These are phyloP conservation scores for Echinarachnius parma DNA, from an alignment of 53 echinoderm and acorn worm species.

Conservation along the genomic window DNA sequence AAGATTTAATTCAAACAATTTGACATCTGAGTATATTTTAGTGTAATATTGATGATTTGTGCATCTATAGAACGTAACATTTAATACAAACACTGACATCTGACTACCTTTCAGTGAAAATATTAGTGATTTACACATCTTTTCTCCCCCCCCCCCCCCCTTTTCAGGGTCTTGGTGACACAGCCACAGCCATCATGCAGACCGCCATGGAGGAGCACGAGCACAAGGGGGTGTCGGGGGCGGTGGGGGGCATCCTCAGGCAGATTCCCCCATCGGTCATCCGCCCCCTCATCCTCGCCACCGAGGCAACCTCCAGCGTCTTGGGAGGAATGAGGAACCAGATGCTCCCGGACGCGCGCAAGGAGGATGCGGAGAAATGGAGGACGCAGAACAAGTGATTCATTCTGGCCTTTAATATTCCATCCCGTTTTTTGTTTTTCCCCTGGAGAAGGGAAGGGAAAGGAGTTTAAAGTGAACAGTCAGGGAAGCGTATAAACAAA, in stretches of 20 bases:
- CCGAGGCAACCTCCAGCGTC: slow-evolving; percentile 95
- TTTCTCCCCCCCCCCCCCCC: background rate
- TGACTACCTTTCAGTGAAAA: no score
- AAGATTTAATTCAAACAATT: no score
- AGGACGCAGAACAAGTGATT: slow-evolving; percentile 54
- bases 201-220: slow-evolving; percentile 89
- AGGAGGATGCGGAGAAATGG: slow-evolving; percentile 97
- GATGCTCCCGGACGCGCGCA: slow-evolving; percentile 93
- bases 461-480: no score
- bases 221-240: slow-evolving; percentile 95
- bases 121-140: no score
- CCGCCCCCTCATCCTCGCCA: slow-evolving; percentile 91
- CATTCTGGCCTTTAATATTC: no score
- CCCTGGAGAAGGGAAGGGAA: no score
- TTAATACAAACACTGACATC: background rate
- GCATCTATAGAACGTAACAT: background rate
- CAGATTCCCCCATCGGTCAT: slow-evolving; percentile 96
- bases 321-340: slow-evolving; percentile 94
- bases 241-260: slow-evolving; percentile 92
- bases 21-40: background rate
- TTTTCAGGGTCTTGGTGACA: slow-evolving; percentile 82
- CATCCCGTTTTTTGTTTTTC: no score
- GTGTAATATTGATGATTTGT: background rate
- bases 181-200: slow-evolving; percentile 81
- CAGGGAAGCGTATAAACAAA: no score